These are phyloP conservation scores for Neodiprion pinetum DNA, from an alignment of 1,140 invertebrate species.

Conservation along the genomic window DNA sequence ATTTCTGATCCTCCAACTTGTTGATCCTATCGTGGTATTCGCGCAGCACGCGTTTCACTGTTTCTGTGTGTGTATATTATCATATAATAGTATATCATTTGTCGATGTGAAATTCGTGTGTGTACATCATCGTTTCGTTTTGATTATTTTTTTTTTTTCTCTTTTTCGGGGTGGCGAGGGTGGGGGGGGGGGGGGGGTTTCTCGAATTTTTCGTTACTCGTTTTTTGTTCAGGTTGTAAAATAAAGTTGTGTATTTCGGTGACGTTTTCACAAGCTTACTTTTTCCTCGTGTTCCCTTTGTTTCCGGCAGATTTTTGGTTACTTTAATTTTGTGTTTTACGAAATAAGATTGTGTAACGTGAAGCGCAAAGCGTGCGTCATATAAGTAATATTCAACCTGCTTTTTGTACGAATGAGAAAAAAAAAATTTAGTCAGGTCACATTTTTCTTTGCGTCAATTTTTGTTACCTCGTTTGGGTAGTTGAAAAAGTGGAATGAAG, in stretches of 20 bases:
- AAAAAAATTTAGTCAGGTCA: conserved; percentile 2
- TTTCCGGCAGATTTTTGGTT: neutral
- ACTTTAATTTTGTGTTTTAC: neutral
- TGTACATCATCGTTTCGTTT: no score
- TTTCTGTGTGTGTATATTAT: conserved; percentile 50
- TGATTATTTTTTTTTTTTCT: no score
- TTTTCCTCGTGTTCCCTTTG: neutral
- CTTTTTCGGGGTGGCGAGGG: neutral
- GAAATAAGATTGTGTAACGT: neutral
- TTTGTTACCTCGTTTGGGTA: neutral
- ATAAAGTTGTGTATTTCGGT: neutral
- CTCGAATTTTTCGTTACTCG: neutral
- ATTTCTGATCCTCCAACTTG: conserved; percentile 93
- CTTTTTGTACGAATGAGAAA: neutral
- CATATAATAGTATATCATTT: no score
- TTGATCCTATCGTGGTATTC: conserved; percentile 88
- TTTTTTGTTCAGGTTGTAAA: neutral
- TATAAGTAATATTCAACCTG: conserved; percentile 9
- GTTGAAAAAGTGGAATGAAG: neutral
- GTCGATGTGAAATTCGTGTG: no score
- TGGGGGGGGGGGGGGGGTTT: neutral
- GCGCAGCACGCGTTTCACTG: conserved; percentile 82
- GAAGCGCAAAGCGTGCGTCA: neutral
- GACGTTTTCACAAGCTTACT: no score
- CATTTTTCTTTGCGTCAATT: neutral